These are phyloP conservation scores for Chironomus tentans DNA, from an alignment of 2,888 invertebrate species.

Conservation along the genomic window DNA sequence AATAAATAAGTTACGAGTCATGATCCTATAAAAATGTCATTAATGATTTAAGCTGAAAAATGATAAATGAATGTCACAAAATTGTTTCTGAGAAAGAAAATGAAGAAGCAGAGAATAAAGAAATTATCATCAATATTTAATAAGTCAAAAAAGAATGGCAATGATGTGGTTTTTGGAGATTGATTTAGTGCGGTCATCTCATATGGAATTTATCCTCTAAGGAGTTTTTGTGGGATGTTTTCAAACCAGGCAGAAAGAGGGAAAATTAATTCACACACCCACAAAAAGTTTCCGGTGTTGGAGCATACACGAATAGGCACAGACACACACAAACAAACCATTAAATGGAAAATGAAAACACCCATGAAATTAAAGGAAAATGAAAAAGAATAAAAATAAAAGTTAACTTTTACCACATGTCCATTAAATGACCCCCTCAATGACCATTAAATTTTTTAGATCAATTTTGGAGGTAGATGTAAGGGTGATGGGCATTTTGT, in stretches of 20 bases:
- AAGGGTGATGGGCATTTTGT: neutral
- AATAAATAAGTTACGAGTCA: too few species aligned
- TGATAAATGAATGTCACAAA: too few species aligned
- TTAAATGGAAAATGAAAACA: neutral
- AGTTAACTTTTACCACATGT: neutral
- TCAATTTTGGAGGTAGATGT: neutral
- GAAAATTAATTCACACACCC: neutral
- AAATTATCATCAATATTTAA: too few species aligned
- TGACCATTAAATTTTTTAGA: neutral
- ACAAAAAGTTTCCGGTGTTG: too few species aligned
- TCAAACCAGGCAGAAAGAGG: neutral
- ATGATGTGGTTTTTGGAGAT: neutral
- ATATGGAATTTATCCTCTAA: neutral
- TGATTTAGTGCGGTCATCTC: slow-evolving; percentile 14
- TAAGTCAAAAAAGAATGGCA: too few species aligned
- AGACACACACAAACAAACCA: neutral
- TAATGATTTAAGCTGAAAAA: too few species aligned
- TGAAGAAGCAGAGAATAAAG: too few species aligned
- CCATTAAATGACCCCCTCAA: neutral
- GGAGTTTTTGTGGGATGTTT: neutral
- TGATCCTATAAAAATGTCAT: too few species aligned
- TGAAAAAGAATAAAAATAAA: neutral
- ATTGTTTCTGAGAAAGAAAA: too few species aligned
- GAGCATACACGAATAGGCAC: too few species aligned
- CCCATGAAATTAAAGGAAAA: neutral